Evolutionary conservation across 2,113 vertebrate species (phyloP).

Genomic region (Carassius auratus): DNA sequence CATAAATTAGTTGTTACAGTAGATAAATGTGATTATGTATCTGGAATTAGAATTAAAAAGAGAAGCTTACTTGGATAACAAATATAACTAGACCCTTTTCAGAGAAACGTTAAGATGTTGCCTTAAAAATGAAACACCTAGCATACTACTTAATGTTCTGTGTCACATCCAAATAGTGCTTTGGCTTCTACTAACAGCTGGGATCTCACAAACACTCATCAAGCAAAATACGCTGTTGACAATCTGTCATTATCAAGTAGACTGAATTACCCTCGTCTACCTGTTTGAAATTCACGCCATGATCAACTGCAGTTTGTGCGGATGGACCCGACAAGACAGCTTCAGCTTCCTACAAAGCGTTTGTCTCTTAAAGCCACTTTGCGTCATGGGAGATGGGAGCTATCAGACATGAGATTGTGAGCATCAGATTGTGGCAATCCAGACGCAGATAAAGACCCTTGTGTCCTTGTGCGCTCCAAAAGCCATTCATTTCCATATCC

Average conservation of each 20-base stretch:
- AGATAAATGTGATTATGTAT: too few species aligned
- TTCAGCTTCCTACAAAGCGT: constrained; percentile 23
- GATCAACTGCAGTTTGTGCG: constrained; percentile 37
- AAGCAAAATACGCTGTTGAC: constrained; percentile 39
- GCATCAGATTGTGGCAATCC: constrained; percentile 50
- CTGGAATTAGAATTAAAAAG: too few species aligned
- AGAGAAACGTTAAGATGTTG: too few species aligned
- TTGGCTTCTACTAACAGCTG: neutral
- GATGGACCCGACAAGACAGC: constrained; percentile 19
- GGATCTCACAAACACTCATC: constrained; percentile 30
- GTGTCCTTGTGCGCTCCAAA: constrained; percentile 59
- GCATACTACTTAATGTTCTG: too few species aligned
- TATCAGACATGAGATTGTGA: constrained; percentile 50
- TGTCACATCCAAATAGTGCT: neutral
- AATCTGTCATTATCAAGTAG: constrained; percentile 51
- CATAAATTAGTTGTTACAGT: too few species aligned
- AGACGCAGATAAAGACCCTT: constrained; percentile 58
- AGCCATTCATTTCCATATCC: constrained; percentile 70
- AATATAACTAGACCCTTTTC: too few species aligned
- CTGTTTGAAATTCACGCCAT: constrained; percentile 47
- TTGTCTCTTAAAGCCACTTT: constrained; percentile 48
- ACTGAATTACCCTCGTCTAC: constrained; percentile 51
- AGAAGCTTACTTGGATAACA: too few species aligned
- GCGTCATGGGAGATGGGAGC: constrained; percentile 41
- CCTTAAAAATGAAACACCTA: too few species aligned